Evolutionary conservation across 2,888 invertebrate genomes (phyloP), one percentile per base, ranked within the genome.

Genomic region (Megamerina dolium): DNA sequence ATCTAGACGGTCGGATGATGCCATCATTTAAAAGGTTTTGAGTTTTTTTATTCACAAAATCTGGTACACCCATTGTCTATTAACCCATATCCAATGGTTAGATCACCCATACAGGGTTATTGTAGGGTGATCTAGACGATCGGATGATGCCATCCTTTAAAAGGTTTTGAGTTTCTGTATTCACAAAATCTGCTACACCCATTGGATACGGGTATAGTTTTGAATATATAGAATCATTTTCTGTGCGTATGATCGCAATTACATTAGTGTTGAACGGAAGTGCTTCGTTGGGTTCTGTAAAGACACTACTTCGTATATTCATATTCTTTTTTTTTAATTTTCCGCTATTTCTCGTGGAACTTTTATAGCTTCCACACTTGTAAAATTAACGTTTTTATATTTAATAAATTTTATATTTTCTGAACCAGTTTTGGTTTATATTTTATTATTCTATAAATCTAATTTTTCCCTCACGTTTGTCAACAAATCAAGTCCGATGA

Each of bases 51-150:
- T 43, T 39, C 9, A 47, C 47, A 20, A 47, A 47, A 13, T 41
- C 44, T 4, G 26, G 29, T 26, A 48, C 38, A 12, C 38, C 41
- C 27, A 39, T 35, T 36, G 44, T 14, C 14, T 33, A 26, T 13
- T 23, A 33, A 10, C 34, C 27, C 9, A 40, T 34, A 6, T 33
- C 26, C n/a, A n/a, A n/a, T n/a, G n/a, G n/a, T n/a, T n/a, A n/a
- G n/a, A n/a, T n/a, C n/a, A n/a, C n/a, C 46, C 36, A 42, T n/a
- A 42, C 21, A 3, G 43, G 40, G 33, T 44, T 47, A 21, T 44
- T 47, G 18, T 41, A 41, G 5, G 44, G 42, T 19, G 39, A 48
- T n/a, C 36, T 32, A 6, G 39, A 42, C 20, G 39, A 32, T 37
- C 48, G 35, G 29, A 45, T 42, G 19, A 48, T 44, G 9, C 41